Percentiles rank a stretch among this genome's conserved stretches.
phyloP scores from a whole-genome alignment of 2,888 invertebrate genomes.

The Ectobius pallidus region DNA sequence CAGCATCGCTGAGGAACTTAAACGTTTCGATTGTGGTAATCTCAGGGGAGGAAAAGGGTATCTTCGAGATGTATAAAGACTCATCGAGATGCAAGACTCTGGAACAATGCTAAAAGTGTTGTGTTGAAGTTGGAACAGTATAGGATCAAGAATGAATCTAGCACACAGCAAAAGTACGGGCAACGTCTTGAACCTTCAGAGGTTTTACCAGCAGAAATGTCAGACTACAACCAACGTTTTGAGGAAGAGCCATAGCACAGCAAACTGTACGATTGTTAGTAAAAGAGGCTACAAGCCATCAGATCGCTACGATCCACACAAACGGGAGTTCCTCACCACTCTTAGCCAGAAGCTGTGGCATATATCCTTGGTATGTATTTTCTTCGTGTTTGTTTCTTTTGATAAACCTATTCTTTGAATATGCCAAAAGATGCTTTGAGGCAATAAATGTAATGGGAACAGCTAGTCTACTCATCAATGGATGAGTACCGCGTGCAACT shows the following conservation, averaged over 20 bases:
- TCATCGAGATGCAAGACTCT: not conserved
- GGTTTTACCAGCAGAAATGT: constrained; percentile 9
- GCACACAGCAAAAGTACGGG: constrained; percentile 35
- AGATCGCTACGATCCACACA: constrained; percentile 81
- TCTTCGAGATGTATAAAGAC: too few species aligned
- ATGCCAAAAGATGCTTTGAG: too few species aligned
- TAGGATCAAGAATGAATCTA: constrained; percentile 39
- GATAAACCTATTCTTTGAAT: too few species aligned
- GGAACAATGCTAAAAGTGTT: not conserved
- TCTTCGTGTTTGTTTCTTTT: too few species aligned
- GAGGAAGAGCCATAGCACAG: constrained; percentile 53
- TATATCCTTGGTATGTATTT: constrained; percentile 76
- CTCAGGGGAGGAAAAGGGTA: too few species aligned
- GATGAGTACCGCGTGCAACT: too few species aligned
- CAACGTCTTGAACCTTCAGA: constrained; percentile 34
- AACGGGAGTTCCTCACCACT: constrained; percentile 78
- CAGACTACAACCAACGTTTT: constrained; percentile 7
- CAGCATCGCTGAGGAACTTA: too few species aligned
- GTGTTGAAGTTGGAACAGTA: not conserved
- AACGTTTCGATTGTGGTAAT: too few species aligned
- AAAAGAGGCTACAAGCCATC: constrained; percentile 84
- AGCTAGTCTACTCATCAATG: too few species aligned
- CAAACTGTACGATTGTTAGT: constrained; percentile 66
- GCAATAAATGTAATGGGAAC: too few species aligned
- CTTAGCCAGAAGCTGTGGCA: constrained; percentile 83